Evolutionary conservation across 2,113 vertebrate species (phyloP).

Genomic region (Pedionomus torquatus): DNA sequence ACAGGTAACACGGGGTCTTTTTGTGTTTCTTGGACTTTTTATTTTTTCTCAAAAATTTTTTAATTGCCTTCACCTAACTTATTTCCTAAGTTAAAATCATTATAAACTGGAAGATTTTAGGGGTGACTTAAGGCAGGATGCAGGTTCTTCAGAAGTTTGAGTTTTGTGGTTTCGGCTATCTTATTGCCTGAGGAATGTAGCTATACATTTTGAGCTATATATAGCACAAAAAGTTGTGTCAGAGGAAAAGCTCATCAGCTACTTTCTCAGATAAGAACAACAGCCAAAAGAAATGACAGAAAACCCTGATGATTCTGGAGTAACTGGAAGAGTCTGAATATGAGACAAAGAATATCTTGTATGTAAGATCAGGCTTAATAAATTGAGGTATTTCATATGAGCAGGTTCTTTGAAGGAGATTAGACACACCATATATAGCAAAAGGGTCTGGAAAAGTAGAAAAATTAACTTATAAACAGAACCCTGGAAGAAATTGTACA

Average conservation of each 20-base stretch:
- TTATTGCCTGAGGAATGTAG: neutral
- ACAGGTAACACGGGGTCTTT: neutral
- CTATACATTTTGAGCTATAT: neutral
- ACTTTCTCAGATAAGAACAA: neutral
- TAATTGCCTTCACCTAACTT: neutral
- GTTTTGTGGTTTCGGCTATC: neutral
- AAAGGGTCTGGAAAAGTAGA: neutral
- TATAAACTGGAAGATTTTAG: neutral
- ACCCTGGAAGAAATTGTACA: neutral
- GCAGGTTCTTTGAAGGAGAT: neutral
- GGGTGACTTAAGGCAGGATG: neutral
- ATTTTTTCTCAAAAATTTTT: neutral
- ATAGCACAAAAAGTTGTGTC: neutral
- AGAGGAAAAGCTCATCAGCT: neutral
- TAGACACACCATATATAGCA: neutral
- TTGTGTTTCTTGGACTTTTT: neutral
- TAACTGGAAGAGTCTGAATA: neutral
- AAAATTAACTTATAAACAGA: neutral
- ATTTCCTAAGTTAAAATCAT: neutral
- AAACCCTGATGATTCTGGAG: neutral
- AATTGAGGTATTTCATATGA: neutral
- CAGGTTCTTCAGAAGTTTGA: neutral
- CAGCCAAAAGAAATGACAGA: neutral
- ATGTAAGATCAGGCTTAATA: neutral
- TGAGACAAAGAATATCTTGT: neutral